phyloP scores from a whole-genome alignment of 1,140 invertebrate species.

The Chlorops oryzae region DNA sequence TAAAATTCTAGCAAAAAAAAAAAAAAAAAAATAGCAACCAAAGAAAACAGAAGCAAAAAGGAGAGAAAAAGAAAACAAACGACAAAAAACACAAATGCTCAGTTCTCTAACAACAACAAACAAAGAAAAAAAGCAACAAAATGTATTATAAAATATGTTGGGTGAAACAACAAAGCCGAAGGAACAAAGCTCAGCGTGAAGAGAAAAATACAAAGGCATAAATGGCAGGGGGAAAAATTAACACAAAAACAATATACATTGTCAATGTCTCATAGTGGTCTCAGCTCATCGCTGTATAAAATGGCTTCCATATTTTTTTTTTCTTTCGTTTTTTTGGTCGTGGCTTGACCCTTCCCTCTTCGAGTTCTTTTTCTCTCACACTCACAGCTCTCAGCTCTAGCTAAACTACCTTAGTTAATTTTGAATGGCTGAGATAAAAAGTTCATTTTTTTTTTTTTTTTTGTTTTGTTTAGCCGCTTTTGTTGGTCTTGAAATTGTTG shows the following conservation, averaged over 20 bases:
- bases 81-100: too few relatives aligned
- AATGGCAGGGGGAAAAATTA: background rate
- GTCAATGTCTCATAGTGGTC: too few relatives aligned
- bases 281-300: too few relatives aligned
- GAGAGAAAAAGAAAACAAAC: conserved; percentile 16
- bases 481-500: conserved; percentile 9
- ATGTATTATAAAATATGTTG: conserved; percentile 24
- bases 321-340: too few relatives aligned
- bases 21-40: conserved; percentile 8
- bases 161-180: conserved; percentile 13
- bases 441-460: background rate
- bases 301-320: too few relatives aligned
- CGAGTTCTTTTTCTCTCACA: too few relatives aligned
- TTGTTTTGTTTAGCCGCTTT: background rate
- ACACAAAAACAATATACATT: background rate
- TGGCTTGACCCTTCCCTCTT: too few relatives aligned
- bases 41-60: conserved; percentile 10
- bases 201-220: background rate
- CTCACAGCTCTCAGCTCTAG: too few relatives aligned
- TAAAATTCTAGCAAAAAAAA: background rate
- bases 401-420: too few relatives aligned
- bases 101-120: too few relatives aligned
- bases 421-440: too few relatives aligned
- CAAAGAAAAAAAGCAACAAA: conserved; percentile 9
- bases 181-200: conserved; percentile 14